Evolutionary conservation across 2,113 vertebrate genomes (phyloP), one percentile per base, ranked within the genome.

Genomic region (Ammodytes marinus): DNA sequence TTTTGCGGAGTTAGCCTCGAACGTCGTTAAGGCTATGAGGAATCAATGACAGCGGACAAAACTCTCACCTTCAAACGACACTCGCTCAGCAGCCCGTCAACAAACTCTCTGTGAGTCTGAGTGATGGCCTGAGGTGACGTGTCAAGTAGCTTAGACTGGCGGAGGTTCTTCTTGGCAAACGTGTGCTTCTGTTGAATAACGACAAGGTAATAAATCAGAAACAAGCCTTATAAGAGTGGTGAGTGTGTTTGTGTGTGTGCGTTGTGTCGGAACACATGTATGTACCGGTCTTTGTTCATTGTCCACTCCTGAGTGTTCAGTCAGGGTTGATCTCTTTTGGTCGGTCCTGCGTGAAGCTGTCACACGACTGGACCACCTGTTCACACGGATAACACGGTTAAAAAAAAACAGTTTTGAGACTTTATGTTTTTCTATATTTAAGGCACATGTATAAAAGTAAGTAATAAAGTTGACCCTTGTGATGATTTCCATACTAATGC

Each of bases 81-180:
- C 95, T 99, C 98, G 78, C 97, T 97, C 82, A 99, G 92, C 71
- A 99, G 89, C 39, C 97, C 97, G 90, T 99, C 96, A 8, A 98
- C 98, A 80, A 99, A 99, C 89, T 98, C 99, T 37, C 96, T 94
- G 93, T 99, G 99, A 81, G 97, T 99, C 81, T 98, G 96, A 1
- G 96, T 96, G 89, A 99, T 95, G 60, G 97, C 97, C 50, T 96
- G 96, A 27, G 97, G 98, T 45, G 97, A 98, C 8, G 96, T 94
- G 91, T 99, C 97, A 6, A 98, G 97, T 47, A 99, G 89, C 84
- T 97, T 99, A 50, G 97, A 96, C 82, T 99, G 98, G 78, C 96
- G 94, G 53, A 97, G 88, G 89, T 95, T 97, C 93, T 97, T 99
- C 82, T 96, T 96, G 55, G 95, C 94, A 87, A 97, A 96, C 90